Percentiles rank a stretch among this genome's conserved stretches.
phyloP scores from a whole-genome alignment of 2,113 vertebrate genomes.

The Aviceda subcristata region DNA sequence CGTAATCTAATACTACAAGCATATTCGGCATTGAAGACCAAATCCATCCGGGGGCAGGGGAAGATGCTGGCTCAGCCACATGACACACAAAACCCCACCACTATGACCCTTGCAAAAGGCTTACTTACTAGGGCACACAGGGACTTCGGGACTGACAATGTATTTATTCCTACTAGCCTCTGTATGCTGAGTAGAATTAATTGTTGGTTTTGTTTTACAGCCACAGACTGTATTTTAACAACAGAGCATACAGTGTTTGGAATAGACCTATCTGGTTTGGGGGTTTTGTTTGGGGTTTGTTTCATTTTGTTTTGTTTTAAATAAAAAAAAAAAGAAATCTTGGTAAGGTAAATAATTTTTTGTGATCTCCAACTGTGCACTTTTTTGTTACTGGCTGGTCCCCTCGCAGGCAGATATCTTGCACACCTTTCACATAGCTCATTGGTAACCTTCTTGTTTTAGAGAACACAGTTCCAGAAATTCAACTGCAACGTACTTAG shows the following conservation, averaged over 20 bases:
- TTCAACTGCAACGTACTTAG: not conserved
- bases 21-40: not conserved
- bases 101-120: not conserved
- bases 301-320: not conserved
- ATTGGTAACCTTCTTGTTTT: not conserved
- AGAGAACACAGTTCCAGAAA: not conserved
- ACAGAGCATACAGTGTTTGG: not conserved
- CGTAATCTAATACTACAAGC: not conserved
- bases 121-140: not conserved
- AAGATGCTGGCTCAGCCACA: not conserved
- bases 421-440: not conserved
- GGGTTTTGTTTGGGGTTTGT: too few species aligned
- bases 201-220: not conserved
- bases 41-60: not conserved
- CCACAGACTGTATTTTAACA: not conserved
- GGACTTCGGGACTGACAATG: not conserved
- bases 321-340: not conserved
- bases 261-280: not conserved
- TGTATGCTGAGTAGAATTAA: not conserved
- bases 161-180: not conserved
- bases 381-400: not conserved
- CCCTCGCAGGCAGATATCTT: not conserved
- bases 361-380: not conserved
- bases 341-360: not conserved
- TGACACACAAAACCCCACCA: accelerated